Evolutionary conservation across 2,888 invertebrate species (phyloP), one percentile per base, ranked within the genome.

Genomic region (Aleiodes alternator): DNA sequence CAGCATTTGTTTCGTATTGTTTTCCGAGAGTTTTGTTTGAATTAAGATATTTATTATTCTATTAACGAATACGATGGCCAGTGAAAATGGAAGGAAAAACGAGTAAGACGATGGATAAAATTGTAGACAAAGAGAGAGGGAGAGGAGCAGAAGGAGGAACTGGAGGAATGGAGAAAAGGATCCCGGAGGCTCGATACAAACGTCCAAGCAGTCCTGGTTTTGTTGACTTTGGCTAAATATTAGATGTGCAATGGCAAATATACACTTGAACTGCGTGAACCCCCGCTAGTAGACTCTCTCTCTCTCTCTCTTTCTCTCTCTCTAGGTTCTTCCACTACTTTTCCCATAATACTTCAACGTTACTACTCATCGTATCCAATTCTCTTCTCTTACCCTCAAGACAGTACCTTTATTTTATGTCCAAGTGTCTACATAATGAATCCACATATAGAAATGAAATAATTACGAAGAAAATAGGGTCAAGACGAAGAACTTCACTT

Each of bases 141-240:
- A 23, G 23, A 23, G 23, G 23, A 23, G 23, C 23, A 79, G 80
- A 72, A 73, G 82, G 79, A 81, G 75, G 77, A 80, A 64, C 59
- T 76, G 77, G 75, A 78, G 80, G 43, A 80, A 81, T 79, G 76
- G 82, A 83, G 84, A 83, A 84, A 84, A 86, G 85, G 85, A 84
- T 85, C 84, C 81, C 77, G 79, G 81, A 74, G 82, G 80, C 84
- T 84, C 84, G 86, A 86, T 85, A 86, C 83, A 76, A 77, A 78
- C 78, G 57, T 55, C 75, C 78, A 70, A 79, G 77, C 77, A 74
- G 76, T 76, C 50, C 51, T 50, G 76, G 75, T 82, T 85, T 83
- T 86, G 87, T 88, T 86, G 86, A 86, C 86, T 85, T 86, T 87
- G 80, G 82, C 84, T 87, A 87, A 88, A 88, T 87, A 88, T 87